These are phyloP conservation scores for Semaprochilodus insignis DNA, from an alignment of 2,797 vertebrate genomes.

Conservation along the genomic window DNA sequence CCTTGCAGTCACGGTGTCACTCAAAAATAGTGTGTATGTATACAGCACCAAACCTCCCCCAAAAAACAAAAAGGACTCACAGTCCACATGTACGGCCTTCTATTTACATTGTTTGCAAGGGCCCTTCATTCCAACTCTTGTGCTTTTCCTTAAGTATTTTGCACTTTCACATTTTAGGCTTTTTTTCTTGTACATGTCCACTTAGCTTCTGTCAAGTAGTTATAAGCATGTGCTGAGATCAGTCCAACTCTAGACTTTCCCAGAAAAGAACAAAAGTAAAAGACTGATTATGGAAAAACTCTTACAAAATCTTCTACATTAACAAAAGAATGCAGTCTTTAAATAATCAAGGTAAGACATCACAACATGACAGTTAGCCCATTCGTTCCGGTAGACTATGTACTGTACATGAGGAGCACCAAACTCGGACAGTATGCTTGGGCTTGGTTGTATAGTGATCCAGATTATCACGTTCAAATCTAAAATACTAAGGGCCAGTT, in stretches of 20 bases:
- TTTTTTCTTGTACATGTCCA: background rate
- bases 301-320: too few relatives aligned
- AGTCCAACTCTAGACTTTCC: slow-evolving; percentile 2
- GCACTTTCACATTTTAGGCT: background rate
- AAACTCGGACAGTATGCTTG: background rate
- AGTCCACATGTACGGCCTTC: background rate
- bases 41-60: background rate
- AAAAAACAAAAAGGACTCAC: background rate
- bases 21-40: background rate
- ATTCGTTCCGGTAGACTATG: background rate
- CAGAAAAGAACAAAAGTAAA: background rate
- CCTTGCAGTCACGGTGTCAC: background rate
- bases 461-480: background rate
- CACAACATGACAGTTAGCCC: background rate
- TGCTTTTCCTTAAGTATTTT: slow-evolving; percentile 5
- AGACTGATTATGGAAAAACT: slow-evolving; percentile 7
- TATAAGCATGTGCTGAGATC: slow-evolving; percentile 6
- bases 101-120: background rate
- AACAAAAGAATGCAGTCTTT: slow-evolving; percentile 13
- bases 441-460: background rate
- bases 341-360: background rate
- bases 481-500: background rate
- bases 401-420: background rate
- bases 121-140: background rate
- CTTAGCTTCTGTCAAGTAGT: background rate